A percentile compares a stretch with the other conserved stretches of the same genome.
These are phyloP conservation scores for Orthonychiurus folsomi DNA, from an alignment of 2,888 invertebrate genomes.

Conservation along the genomic window DNA sequence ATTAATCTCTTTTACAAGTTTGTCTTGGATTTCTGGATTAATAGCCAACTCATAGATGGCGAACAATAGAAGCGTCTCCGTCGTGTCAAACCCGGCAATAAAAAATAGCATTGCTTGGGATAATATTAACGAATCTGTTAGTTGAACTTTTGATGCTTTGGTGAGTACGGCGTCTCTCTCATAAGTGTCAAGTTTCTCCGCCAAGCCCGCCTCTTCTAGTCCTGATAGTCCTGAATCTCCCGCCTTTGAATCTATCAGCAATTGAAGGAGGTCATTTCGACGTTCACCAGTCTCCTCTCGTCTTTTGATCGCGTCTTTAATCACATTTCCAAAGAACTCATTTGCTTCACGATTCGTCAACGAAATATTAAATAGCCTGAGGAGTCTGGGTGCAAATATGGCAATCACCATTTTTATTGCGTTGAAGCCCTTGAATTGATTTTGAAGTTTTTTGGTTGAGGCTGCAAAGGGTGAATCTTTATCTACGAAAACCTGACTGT, in stretches of 20 bases:
- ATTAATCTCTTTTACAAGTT: conserved; percentile 9
- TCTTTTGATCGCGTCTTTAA: conserved; percentile 10
- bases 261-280: conserved; percentile 16
- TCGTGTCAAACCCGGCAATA: conserved; percentile 16
- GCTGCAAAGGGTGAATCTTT: conserved; percentile 9
- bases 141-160: conserved; percentile 10
- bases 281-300: conserved; percentile 5
- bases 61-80: conserved; percentile 11
- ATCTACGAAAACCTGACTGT: conserved; percentile 26
- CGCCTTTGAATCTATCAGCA: conserved; percentile 11
- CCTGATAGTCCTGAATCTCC: too few species aligned
- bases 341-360: conserved; percentile 1
- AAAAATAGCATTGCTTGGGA: conserved; percentile 16
- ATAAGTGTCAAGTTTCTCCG: too few species aligned
- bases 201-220: background rate
- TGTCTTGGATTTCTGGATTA: conserved; percentile 18
- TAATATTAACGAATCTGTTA: conserved; percentile 12
- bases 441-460: conserved; percentile 15
- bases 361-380: background rate
- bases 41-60: conserved; percentile 15
- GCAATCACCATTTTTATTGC: conserved; percentile 6
- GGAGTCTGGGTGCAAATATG: conserved; percentile 7
- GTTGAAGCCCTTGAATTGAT: background rate
- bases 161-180: conserved; percentile 13
- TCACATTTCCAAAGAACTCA: conserved; percentile 11